These are phyloP conservation scores for Semnornis frantzii DNA, from an alignment of 2,113 vertebrate species.

Conservation along the genomic window DNA sequence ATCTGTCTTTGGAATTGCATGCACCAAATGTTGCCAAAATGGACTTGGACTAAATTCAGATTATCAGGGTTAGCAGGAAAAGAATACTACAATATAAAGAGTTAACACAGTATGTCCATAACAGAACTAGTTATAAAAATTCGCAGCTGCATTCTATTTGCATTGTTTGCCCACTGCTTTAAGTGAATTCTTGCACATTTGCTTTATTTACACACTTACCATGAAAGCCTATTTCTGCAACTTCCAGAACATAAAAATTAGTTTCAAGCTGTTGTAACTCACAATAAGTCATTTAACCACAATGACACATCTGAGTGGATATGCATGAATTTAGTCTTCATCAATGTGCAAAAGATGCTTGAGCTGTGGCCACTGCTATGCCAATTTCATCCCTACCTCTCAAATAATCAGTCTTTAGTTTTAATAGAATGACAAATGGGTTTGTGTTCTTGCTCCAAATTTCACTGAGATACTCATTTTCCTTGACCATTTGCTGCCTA, in stretches of 20 bases:
- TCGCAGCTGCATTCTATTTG: background rate
- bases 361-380: background rate
- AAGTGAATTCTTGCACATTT: background rate
- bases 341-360: background rate
- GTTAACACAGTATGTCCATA: background rate
- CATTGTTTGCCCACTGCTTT: background rate
- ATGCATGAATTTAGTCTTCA: background rate
- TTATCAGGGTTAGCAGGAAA: background rate
- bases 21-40: background rate
- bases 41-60: background rate
- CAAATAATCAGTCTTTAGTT: background rate
- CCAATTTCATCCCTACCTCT: background rate
- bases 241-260: background rate
- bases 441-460: background rate
- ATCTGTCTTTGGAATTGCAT: background rate
- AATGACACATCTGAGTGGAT: background rate
- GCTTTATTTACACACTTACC: background rate
- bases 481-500: background rate
- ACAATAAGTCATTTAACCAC: background rate
- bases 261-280: background rate
- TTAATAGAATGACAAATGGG: background rate
- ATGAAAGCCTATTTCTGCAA: background rate
- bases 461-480: background rate
- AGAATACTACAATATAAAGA: background rate
- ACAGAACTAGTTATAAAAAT: background rate